Evolutionary conservation across 1,140 invertebrate genomes (phyloP), one percentile per base, ranked within the genome.

Genomic region (Drosophila tani): DNA sequence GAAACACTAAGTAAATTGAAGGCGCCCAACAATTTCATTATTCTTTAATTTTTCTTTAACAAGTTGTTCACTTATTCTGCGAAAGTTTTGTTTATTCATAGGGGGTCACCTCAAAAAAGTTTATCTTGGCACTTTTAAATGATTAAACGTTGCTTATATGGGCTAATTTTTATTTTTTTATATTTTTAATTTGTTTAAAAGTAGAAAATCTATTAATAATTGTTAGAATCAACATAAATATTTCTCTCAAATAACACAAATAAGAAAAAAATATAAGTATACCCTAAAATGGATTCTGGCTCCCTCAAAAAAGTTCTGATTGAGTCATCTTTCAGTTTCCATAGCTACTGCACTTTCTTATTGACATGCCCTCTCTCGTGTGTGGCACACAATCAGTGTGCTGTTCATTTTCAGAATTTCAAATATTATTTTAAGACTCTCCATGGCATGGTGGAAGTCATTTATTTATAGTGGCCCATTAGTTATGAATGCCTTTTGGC

Each of bases 401-500:
- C 69, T 85, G 66, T 79, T 69, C 58, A 79, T 79, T 82, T 85
- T 79, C 60, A 60, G 40, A 69, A 73, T 68, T 77, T 65, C 19
- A 67, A 71, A 70, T 71, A 82, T 58, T 79, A 65, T 79, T 78
- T 78, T 47, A 46, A 56, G 55, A 46, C 55, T 47, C n/a, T 38
- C 32, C 46, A 21, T 51, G 45, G n/a, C 40, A 71, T 75, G 70
- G 49, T 51, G 62, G 76, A 63, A 81, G 57, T 62, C 66, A 80
- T 60, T 70, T 81, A 56, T 83, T 73, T 70, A 56, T 78, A 73
- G 69, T 56, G 55, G 27, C 51, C 75, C 63, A 60, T 38, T 41
- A 56, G 41, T 56, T 68, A 56, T 69, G 64, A 56, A 64, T 41
- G 63, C 51, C 5, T 41, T 60, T 43, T 32, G 49, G 55, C 66